Conservation (phyloP, 2,113 vertebrate species). For the Synchiropus splendidus region DNA sequence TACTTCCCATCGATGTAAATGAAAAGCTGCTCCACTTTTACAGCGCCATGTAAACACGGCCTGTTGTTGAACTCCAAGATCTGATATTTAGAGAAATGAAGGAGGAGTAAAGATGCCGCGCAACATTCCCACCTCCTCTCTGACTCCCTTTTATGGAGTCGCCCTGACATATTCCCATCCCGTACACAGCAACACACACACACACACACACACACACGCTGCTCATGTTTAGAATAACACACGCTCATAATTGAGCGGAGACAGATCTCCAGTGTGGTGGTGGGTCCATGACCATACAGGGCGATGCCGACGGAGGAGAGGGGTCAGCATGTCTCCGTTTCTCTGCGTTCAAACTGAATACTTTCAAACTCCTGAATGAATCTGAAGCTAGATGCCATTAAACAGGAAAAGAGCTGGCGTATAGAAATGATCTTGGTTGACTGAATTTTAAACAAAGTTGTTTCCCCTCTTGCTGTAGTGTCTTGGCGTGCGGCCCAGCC, state of each 20-base stretch:
- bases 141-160: slow-evolving; percentile 54
- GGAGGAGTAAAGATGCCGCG: slow-evolving; percentile 10
- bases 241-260: slow-evolving; percentile 19
- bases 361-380: no score
- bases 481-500: slow-evolving; percentile 22
- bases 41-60: background rate
- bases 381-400: no score
- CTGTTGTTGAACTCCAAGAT: slow-evolving; percentile 4
- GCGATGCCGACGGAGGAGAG: slow-evolving; percentile 28
- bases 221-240: no score
- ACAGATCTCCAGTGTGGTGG: slow-evolving; percentile 9
- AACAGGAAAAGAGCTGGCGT: no score
- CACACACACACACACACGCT: slow-evolving; percentile 5
- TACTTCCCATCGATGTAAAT: no score
- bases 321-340: slow-evolving; percentile 8
- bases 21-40: background rate
- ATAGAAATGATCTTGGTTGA: background rate
- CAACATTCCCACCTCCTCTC: slow-evolving; percentile 13
- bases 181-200: slow-evolving; percentile 5
- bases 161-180: slow-evolving; percentile 22
- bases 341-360: background rate
- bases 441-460: slow-evolving; percentile 8
- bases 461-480: slow-evolving; percentile 7
- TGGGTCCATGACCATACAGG: slow-evolving; percentile 64
- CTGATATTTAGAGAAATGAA: slow-evolving; percentile 35